Conservation (phyloP, 2,888 invertebrate species). For the Ditylenchus weischeri region DNA sequence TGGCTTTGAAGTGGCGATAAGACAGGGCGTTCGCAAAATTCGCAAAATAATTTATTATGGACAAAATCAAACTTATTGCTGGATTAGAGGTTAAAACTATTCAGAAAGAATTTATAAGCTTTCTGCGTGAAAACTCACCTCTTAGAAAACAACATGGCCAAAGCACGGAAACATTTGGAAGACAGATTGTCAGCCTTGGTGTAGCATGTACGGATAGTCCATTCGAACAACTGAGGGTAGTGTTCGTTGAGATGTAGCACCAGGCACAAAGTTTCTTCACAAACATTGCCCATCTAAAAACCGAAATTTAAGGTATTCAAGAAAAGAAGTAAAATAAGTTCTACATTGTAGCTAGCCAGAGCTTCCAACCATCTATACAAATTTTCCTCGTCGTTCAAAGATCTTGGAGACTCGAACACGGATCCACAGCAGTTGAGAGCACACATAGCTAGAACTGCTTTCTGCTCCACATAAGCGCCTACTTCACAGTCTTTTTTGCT, state of each 20-base stretch:
- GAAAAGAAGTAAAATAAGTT: background rate
- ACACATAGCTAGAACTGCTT: conserved; percentile 80
- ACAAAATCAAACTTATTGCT: too few relatives aligned
- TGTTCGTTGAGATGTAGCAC: conserved; percentile 91
- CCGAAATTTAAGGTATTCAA: background rate
- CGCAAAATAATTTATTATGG: too few relatives aligned
- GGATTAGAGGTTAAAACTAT: too few relatives aligned
- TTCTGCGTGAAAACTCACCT: conserved; percentile 32
- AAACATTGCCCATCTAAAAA: conserved; percentile 79
- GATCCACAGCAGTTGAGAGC: conserved; percentile 91
- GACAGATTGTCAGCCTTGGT: conserved; percentile 81
- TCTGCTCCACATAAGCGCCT: conserved; percentile 62
- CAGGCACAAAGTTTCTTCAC: conserved; percentile 86
- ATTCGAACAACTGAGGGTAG: conserved; percentile 83
- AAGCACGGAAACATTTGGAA: conserved; percentile 90
- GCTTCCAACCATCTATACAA: conserved; percentile 90
- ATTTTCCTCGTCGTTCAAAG: conserved; percentile 69
- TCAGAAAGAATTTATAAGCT: too few relatives aligned
- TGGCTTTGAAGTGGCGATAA: too few relatives aligned
- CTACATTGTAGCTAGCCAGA: conserved; percentile 73
- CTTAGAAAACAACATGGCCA: conserved; percentile 92
- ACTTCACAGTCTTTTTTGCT: conserved; percentile 33
- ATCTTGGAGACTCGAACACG: conserved; percentile 72
- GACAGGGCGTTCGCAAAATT: too few relatives aligned
- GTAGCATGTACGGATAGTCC: conserved; percentile 96